Percentiles rank a stretch among this genome's conserved stretches.
Evolutionary conservation across 2,888 invertebrate genomes (phyloP).

Genomic region (Eumacrocentrus americanus): DNA sequence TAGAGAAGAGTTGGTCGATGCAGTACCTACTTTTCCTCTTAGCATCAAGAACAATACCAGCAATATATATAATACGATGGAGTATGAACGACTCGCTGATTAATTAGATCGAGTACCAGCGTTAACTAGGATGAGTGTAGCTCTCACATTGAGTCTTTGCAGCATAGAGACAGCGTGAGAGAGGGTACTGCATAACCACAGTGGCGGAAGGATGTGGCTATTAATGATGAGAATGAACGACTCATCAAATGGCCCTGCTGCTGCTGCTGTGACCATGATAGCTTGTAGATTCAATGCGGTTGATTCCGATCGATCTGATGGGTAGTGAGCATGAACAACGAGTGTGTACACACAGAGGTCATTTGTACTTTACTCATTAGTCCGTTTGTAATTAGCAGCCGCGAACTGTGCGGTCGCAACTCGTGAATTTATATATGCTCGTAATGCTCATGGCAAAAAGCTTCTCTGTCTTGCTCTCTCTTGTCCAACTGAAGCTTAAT

Average conservation of each 20-base stretch:
- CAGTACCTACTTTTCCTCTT: background rate
- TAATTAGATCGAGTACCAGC: slow-evolving; percentile 51
- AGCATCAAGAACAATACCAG: background rate
- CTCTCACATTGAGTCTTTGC: background rate
- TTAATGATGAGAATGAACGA: slow-evolving; percentile 9
- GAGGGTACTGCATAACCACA: background rate
- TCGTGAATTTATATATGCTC: too few species aligned
- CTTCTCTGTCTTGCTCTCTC: too few species aligned
- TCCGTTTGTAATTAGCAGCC: background rate
- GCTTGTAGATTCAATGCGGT: background rate
- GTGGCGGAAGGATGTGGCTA: background rate
- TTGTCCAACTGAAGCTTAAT: too few species aligned
- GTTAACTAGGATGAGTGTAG: background rate
- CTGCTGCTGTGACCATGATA: background rate
- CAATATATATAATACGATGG: background rate
- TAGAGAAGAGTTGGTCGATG: background rate
- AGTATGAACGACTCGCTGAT: slow-evolving; percentile 48
- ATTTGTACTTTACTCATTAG: background rate
- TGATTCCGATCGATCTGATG: slow-evolving; percentile 2
- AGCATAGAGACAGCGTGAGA: too few species aligned
- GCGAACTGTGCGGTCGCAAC: too few species aligned
- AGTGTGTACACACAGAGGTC: background rate
- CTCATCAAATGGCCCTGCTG: background rate
- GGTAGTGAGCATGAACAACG: background rate
- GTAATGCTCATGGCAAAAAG: too few species aligned